Base-by-base conservation (phyloP, 2,888 invertebrate genomes). In the Cremastobaeus sp. region DNA sequence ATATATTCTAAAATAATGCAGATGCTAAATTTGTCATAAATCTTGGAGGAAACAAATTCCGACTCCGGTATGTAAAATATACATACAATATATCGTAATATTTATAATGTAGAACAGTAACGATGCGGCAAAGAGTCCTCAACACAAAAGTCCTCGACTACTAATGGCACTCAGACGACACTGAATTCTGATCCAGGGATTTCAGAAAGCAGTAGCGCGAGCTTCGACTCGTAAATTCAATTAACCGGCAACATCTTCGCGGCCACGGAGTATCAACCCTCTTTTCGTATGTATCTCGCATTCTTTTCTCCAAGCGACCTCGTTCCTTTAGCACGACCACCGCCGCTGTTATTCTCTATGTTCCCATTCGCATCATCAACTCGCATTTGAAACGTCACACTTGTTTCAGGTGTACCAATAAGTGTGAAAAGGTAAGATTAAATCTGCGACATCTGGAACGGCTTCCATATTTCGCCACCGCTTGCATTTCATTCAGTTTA, bases 151-250 rank as follows among this genome's bases (percentile, higher is more conserved):
- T 68, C 69, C 74, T 64, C 77, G 77, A 77, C 78, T 81, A 76
- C 82, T 84, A 83, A 83, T 83, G 83, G 83, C 80, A 79, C 78
- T 79, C 78, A 75, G 77, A 76, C 68, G 76, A 82, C 80, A 79
- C 82, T 79, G 84, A 83, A 82, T 74, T 83, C 83, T 82, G 84
- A 81, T 79, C 80, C 81, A 77, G 48, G 78, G 79, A 80, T 78
- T 80, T 81, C 77, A 52, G 79, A 79, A 81, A 78, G 78, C 81
- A 72, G 78, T 76, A 81, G 70, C 62, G 47, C 55, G 41, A 41
- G 52, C 25, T 28, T 59, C 78, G 77, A 82, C 81, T 84, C 84
- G 83, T 84, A 84, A 84, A 84, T 84, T 84, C 84, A 84, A 84
- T 84, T 84, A 84, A 83, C 81, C 82, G 78, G 82, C 79, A 79